Conservation (phyloP, 2,797 vertebrate species). For the Rhynchonycteris naso region DNA sequence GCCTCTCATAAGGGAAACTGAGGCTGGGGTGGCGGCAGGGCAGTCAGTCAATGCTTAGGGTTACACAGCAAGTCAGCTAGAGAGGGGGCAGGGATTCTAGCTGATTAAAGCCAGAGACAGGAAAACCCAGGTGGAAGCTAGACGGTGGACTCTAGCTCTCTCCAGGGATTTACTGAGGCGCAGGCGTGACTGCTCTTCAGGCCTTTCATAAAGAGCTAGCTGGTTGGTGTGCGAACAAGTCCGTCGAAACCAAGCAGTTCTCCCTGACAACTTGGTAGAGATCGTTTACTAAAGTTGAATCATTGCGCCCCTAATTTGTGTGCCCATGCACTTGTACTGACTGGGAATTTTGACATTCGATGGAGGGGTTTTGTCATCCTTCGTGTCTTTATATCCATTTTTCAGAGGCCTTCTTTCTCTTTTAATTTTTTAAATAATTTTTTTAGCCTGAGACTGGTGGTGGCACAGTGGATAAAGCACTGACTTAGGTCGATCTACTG, state of each 20-base stretch:
- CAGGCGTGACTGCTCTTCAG: not conserved
- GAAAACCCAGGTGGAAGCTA: not conserved
- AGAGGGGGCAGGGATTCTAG: not conserved
- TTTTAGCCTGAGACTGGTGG: not conserved
- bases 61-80: not conserved
- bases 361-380: not conserved
- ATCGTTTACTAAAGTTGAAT: not conserved
- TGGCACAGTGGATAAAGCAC: no score
- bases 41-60: no score
- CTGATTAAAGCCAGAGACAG: not conserved
- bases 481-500: no score
- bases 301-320: not conserved
- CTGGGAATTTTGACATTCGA: not conserved
- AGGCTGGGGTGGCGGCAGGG: not conserved
- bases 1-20: not conserved
- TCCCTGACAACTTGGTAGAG: not conserved
- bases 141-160: not conserved
- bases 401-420: not conserved
- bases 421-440: not conserved
- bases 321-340: fast-evolving
- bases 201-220: not conserved
- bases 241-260: not conserved
- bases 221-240: not conserved
- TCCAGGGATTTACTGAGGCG: not conserved
- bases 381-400: not conserved